Base-by-base conservation (phyloP, 2,888 invertebrate species). In the Hemithea aestivaria region DNA sequence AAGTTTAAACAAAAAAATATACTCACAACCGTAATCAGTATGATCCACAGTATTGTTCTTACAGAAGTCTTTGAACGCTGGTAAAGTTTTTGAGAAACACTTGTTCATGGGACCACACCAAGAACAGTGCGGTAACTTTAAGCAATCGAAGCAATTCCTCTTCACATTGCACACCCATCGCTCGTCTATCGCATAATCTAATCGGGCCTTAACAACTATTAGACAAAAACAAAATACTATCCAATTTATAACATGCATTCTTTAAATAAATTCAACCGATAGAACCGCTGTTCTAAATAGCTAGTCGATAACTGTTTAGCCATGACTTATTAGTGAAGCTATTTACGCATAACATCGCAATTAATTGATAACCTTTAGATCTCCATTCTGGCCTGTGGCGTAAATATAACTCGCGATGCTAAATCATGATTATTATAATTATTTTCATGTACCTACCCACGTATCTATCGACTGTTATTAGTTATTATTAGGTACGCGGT, bases 351-450 rank as follows among this genome's bases (percentile, higher is more conserved):
- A 41, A 36, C 64, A 69, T 63, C 65, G 49, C 52, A 51, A 61
- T 44, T 61, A 51, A 61, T 44, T 61, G 82, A 82, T 82, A 82
- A 82, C 82, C 82, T 80, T 72, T 81, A 53, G 50, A 53, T 58
- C 43, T 58, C 45, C 45, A 36, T 35, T 49, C 48, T 53, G 55
- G 48, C 59, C 63, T 49, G 48, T 53, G 54, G 48, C 59, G 64
- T 55, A 69, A 67, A 65, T 63, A 55, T 49, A 27, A 45, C 39
- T 48, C 55, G 36, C 50, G 55, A 39, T 30, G 36, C 32, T 30
- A 29, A 34, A 36, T 40, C 35, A 25, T 21, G 12, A 26, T 26
- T 8, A 6, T 16, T n/a, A 10, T 37, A 30, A 4, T 11, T 37
- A n/a, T 23, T 6, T 11, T 23, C 23, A 6, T 21, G 21, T 27